A percentile compares a stretch with the other conserved stretches of the same genome.
These are phyloP conservation scores for Diplazon laetatorius DNA, from an alignment of 2,888 invertebrate genomes.

Conservation along the genomic window DNA sequence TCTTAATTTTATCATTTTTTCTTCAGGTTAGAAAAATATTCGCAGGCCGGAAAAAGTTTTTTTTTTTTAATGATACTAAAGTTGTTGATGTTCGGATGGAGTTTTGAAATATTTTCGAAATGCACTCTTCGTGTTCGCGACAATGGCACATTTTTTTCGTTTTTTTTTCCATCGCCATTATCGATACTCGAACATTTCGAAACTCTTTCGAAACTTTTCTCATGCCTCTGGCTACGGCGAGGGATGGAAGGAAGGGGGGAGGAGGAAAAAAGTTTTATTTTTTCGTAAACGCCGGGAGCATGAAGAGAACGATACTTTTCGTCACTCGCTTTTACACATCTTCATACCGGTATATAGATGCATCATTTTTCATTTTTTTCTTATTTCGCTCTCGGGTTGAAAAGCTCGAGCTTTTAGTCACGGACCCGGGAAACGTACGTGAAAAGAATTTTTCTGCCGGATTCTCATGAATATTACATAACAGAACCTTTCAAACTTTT, in stretches of 20 bases:
- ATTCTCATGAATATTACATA: background rate
- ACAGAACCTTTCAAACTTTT: too few species aligned
- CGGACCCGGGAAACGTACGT: background rate
- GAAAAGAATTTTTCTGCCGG: background rate
- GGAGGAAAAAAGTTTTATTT: too few species aligned
- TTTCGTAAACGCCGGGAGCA: background rate
- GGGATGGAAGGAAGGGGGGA: too few species aligned
- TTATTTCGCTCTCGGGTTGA: background rate
- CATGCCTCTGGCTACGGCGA: too few species aligned
- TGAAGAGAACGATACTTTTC: conserved; percentile 18
- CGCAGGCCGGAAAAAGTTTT: too few species aligned
- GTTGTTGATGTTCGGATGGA: too few species aligned
- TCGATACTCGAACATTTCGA: background rate
- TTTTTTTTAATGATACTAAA: too few species aligned
- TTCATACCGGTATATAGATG: background rate
- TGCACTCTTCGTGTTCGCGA: background rate
- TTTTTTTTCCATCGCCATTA: too few species aligned
- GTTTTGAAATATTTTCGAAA: too few species aligned
- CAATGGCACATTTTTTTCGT: background rate
- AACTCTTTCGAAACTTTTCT: too few species aligned
- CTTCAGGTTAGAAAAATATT: too few species aligned
- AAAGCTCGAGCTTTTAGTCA: background rate
- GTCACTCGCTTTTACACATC: background rate
- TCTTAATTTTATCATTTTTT: too few species aligned
- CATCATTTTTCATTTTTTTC: background rate